phyloP scores from a whole-genome alignment of 2,888 invertebrate species.

The Trichopria drosophilae region DNA sequence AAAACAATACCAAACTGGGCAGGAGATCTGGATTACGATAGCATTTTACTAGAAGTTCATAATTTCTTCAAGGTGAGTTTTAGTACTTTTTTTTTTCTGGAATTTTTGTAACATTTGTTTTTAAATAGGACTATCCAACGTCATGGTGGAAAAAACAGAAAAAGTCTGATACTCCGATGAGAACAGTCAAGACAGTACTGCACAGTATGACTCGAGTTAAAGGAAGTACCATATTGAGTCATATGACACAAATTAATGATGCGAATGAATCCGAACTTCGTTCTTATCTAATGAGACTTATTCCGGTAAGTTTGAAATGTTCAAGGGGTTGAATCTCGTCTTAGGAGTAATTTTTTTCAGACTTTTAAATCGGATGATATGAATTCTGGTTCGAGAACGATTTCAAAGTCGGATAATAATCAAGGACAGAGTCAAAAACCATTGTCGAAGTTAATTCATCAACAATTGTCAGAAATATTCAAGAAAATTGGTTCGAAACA shows the following conservation, averaged over 20 bases:
- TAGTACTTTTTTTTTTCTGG: conserved; percentile 5
- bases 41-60: conserved; percentile 81
- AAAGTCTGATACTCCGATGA: conserved; percentile 81
- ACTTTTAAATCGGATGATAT: conserved; percentile 61
- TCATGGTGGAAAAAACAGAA: conserved; percentile 86
- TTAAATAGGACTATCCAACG: conserved; percentile 71
- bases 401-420: conserved; percentile 43
- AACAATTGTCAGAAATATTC: conserved; percentile 84
- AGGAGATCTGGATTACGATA: conserved; percentile 74
- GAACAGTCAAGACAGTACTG: conserved; percentile 91
- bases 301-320: conserved; percentile 64
- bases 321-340: not conserved
- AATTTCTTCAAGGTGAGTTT: conserved; percentile 76
- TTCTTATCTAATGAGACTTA: conserved; percentile 78
- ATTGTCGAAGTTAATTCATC: conserved; percentile 79
- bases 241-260: conserved; percentile 76
- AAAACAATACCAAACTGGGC: conserved; percentile 84
- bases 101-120: conserved; percentile 4
- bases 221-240: conserved; percentile 78
- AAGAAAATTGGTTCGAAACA: conserved; percentile 89
- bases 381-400: conserved; percentile 42
- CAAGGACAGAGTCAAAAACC: conserved; percentile 59
- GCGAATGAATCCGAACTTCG: conserved; percentile 84
- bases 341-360: conserved; percentile 43
- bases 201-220: conserved; percentile 89